Evolutionary conservation across 2,888 invertebrate genomes (phyloP).

Genomic region (Pristionchus maxplancki): DNA sequence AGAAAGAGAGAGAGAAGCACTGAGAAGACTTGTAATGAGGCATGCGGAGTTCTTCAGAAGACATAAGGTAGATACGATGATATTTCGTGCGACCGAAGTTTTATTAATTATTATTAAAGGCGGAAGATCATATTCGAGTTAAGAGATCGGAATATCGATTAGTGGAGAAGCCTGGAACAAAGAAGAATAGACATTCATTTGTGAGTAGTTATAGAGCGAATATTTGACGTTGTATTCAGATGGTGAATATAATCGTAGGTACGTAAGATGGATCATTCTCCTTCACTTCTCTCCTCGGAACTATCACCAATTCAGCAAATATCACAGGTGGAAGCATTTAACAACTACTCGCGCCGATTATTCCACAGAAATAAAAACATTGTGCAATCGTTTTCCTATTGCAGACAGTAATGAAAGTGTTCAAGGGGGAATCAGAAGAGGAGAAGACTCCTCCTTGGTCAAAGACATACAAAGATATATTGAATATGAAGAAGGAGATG

Average conservation of each 20-base stretch:
- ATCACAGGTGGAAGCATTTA: not conserved
- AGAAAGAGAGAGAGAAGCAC: not conserved
- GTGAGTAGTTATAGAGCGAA: not conserved
- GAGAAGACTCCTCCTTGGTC: slow-evolving; percentile 59
- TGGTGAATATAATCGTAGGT: not conserved
- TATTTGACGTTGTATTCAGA: not conserved
- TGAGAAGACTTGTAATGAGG: slow-evolving; percentile 16
- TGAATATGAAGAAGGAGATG: slow-evolving; percentile 58
- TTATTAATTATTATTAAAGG: not conserved
- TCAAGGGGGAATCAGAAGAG: slow-evolving; percentile 34
- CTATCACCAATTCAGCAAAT: slow-evolving; percentile 41
- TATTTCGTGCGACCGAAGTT: no score
- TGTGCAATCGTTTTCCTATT: not conserved
- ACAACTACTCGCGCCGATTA: no score
- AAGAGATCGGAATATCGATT: slow-evolving; percentile 63
- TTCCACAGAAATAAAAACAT: no score
- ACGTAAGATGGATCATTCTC: slow-evolving; percentile 15
- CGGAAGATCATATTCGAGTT: slow-evolving; percentile 46
- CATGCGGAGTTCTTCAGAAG: slow-evolving; percentile 37
- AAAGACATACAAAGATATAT: slow-evolving; percentile 67
- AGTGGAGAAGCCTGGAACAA: slow-evolving; percentile 53
- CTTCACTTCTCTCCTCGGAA: not conserved
- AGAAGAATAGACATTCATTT: slow-evolving; percentile 18
- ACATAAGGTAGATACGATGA: not conserved
- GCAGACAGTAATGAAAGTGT: not conserved